phyloP scores from a whole-genome alignment of 2,888 invertebrate species.

The Amblyjoppa proteus region DNA sequence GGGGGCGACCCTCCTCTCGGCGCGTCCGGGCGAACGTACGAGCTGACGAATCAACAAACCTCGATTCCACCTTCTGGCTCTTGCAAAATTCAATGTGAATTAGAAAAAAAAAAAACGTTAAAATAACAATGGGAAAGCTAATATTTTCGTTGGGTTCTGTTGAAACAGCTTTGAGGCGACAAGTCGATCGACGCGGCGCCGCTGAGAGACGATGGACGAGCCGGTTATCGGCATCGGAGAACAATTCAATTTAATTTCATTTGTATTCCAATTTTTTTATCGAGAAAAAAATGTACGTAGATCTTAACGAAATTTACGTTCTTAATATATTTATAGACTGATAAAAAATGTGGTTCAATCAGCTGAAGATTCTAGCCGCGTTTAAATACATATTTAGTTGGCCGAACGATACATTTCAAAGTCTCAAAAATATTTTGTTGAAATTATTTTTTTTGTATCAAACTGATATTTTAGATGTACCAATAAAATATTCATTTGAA shows the following conservation, averaged over 20 bases:
- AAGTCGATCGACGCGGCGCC: background rate
- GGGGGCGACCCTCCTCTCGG: slow-evolving; percentile 57
- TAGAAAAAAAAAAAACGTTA: background rate
- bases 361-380: no score
- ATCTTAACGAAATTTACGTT: no score
- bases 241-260: background rate
- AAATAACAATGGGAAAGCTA: background rate
- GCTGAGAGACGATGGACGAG: no score
- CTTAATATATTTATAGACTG: no score
- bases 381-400: no score
- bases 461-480: no score
- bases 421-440: no score
- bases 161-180: background rate
- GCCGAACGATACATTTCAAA: no score
- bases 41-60: slow-evolving; percentile 26
- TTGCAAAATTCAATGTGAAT: slow-evolving; percentile 9
- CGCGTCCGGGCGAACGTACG: slow-evolving; percentile 57
- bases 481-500: no score
- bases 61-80: slow-evolving; percentile 10
- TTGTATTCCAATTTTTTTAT: background rate
- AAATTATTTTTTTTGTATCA: no score
- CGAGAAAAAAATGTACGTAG: background rate
- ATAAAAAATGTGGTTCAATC: no score
- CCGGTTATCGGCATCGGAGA: background rate
- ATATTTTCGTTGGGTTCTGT: background rate